Evolutionary conservation across 2,888 invertebrate species (phyloP).

Genomic region (Autographa pulchrina): DNA sequence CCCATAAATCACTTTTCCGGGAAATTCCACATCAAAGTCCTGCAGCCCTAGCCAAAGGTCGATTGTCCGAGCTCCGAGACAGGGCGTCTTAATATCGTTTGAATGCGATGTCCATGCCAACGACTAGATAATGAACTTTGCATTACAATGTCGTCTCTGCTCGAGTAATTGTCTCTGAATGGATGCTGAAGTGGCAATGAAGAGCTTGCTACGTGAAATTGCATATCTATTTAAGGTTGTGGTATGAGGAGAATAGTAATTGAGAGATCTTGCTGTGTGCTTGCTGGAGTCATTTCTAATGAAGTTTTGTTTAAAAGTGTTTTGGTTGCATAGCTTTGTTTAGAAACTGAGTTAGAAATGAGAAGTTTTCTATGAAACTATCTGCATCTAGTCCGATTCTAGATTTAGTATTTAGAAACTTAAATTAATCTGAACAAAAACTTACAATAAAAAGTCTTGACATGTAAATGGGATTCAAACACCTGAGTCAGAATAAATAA

Average conservation of each 20-base stretch:
- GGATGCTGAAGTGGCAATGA: not conserved
- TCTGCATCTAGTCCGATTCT: not conserved
- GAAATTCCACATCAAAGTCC: slow-evolving; percentile 12
- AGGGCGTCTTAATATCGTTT: slow-evolving; percentile 26
- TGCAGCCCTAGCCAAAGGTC: slow-evolving; percentile 21
- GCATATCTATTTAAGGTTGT: not conserved
- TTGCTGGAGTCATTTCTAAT: slow-evolving; percentile 2
- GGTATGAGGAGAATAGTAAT: slow-evolving; percentile 5
- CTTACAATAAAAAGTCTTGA: too few species aligned
- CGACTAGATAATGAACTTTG: slow-evolving; percentile 22
- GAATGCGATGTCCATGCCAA: slow-evolving; percentile 17
- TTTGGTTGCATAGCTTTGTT: not conserved
- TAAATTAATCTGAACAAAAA: too few species aligned
- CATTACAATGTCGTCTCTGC: slow-evolving; percentile 11
- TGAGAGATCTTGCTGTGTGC: not conserved
- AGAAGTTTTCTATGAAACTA: not conserved
- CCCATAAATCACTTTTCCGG: slow-evolving; percentile 21
- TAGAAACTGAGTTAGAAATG: not conserved
- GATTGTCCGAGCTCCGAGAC: slow-evolving; percentile 10
- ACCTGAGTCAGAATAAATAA: not conserved
- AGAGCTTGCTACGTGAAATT: not conserved
- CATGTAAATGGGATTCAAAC: not conserved
- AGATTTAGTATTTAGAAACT: too few species aligned
- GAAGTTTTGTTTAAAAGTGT: not conserved
- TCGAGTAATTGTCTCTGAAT: slow-evolving; percentile 13